Evolutionary conservation across 2,797 vertebrate species (phyloP), one percentile per base, ranked within the genome.

Genomic region (Potorous gilbertii): DNA sequence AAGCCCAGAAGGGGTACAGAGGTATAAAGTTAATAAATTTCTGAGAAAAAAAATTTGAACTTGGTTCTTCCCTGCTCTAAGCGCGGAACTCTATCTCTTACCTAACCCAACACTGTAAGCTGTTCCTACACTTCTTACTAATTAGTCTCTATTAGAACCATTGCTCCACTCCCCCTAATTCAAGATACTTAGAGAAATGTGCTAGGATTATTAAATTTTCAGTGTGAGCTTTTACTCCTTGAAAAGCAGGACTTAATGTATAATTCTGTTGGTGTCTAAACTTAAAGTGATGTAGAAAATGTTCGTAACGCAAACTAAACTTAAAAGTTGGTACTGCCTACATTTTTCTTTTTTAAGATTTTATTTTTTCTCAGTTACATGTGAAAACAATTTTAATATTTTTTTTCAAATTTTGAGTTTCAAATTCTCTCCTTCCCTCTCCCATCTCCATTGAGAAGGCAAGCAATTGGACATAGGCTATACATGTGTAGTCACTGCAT

Each of bases 101-200:
- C 50, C 52, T 94, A 54, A 24, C 0, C 55, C 50, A 24, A 52
- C 56, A 8, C 31, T 54, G 13, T 10, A 93, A 90, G 34, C 14
- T 54, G 91, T 14, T 91, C 56, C 66, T 18, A 90, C 28, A 87
- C 87, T 12, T 62, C 6, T 57, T 91, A 9, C 24, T 90, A 29
- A 52, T 62, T 94, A 52, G 56, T 90, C 28, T 28, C 87, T 56
- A 31, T 87, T 62, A 91, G 56, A 90, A 92, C 74, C 57, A 92
- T 34, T 50, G 29, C 52, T 50, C n/a, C 92, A 81, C 21, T 28
- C 46, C 27, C 91, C 34, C n/a, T 34, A 93, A 3, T 27, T 52
- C n/a, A 93, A 3, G 34, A 54, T 66, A 28, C 13, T 52, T 28
- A 14, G 57, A 92, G 74, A 94, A 24, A 87, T 87, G 21, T 24